A percentile compares a stretch with the other conserved stretches of the same genome.
These are phyloP conservation scores for Sicus ferrugineus DNA, from an alignment of 2,888 invertebrate species.

Conservation along the genomic window DNA sequence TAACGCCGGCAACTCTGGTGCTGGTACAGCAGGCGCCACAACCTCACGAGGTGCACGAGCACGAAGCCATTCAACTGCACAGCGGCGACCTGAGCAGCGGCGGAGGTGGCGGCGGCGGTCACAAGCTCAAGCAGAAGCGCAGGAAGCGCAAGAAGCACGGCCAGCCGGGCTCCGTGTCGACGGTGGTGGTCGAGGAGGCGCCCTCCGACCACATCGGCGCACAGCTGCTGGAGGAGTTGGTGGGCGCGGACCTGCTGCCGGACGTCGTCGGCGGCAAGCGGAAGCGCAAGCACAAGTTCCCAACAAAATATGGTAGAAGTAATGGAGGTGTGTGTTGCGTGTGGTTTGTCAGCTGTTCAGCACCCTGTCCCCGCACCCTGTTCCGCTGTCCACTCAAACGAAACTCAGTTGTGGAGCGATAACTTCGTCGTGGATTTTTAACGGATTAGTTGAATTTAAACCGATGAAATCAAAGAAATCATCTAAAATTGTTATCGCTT, in stretches of 20 bases:
- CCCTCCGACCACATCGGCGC: conserved; percentile 49
- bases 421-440: not conserved
- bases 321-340: conserved; percentile 63
- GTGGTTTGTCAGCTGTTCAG: conserved; percentile 58
- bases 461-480: not conserved
- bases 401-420: not conserved
- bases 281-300: conserved; percentile 58
- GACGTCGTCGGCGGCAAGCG: conserved; percentile 42
- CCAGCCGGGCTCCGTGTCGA: conserved; percentile 24
- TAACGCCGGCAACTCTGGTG: conserved; percentile 54
- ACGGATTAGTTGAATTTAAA: not conserved
- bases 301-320: conserved; percentile 65
- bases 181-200: conserved; percentile 45
- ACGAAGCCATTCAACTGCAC: not conserved
- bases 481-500: not conserved
- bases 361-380: conserved; percentile 53
- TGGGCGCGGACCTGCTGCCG: conserved; percentile 43
- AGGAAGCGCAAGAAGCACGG: conserved; percentile 55
- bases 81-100: conserved; percentile 24
- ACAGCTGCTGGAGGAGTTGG: conserved; percentile 54
- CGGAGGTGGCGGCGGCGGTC: conserved; percentile 37
- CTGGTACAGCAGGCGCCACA: conserved; percentile 52
- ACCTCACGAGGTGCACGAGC: conserved; percentile 41
- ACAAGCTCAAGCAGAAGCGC: conserved; percentile 49
- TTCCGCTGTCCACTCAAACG: not conserved